Conservation (phyloP, 1,140 invertebrate genomes). For the Ladona fulva region DNA sequence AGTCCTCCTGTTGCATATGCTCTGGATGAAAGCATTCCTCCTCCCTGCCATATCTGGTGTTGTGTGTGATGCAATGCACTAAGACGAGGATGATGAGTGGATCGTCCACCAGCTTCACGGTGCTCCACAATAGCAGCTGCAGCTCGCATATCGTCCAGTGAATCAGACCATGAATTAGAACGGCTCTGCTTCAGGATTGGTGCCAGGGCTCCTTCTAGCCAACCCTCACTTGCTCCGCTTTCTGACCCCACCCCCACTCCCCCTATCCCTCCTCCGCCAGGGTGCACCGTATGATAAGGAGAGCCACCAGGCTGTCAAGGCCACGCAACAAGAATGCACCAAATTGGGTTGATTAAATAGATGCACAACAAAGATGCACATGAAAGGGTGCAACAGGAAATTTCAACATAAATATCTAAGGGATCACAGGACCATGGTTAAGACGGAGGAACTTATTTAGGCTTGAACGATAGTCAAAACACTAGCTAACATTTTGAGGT, state of each 20-base stretch:
- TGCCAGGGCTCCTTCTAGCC: constrained; percentile 38
- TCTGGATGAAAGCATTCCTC: neutral
- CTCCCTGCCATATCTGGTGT: neutral
- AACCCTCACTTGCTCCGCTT: neutral
- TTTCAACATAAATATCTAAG: too few relatives aligned
- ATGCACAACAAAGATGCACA: neutral
- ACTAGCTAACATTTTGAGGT: too few relatives aligned
- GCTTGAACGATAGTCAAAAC: too few relatives aligned
- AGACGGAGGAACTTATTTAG: too few relatives aligned
- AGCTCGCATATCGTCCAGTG: constrained; percentile 53
- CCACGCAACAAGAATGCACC: constrained; percentile 21
- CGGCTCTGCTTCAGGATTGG: constrained; percentile 55
- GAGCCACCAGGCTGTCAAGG: constrained; percentile 57
- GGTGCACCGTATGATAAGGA: constrained; percentile 85
- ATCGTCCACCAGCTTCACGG: constrained; percentile 11
- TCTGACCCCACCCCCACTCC: neutral
- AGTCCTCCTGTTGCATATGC: neutral
- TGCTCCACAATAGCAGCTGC: constrained; percentile 4
- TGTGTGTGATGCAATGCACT: neutral
- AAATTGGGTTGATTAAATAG: constrained; percentile 18
- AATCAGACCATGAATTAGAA: constrained; percentile 86
- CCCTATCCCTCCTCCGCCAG: constrained; percentile 32
- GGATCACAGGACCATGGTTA: too few relatives aligned
- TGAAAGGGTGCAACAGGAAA: too few relatives aligned
- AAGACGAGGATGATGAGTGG: neutral